Evolutionary conservation across 2,797 vertebrate genomes (phyloP), one percentile per base, ranked within the genome.

Genomic region (Amniataba percoides): DNA sequence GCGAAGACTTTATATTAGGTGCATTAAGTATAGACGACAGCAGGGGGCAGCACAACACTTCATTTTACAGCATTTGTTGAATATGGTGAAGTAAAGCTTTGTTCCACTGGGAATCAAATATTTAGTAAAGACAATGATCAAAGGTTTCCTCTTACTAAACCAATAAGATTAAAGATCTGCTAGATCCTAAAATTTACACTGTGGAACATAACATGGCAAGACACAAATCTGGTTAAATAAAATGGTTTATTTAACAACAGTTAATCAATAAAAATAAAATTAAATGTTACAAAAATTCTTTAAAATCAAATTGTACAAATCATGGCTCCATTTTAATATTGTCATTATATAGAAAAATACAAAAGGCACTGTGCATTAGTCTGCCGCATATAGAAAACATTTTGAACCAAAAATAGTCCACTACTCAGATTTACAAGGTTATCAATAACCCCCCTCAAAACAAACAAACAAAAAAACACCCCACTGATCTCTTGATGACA

Each of bases 291-390:
- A 94, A 92, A 92, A 94, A 84, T 70, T 87, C 57, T 93, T 87
- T 69, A 76, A 92, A 93, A 91, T 86, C 69, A 88, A 87, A 86
- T 90, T 93, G 82, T 93, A 95, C 91, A 95, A 93, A 94, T 78
- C 76, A 90, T 86, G 83, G 86, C 85, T 92, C 82, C 71, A 85
- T 80, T 90, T 86, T 74, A 74, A 78, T 69, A 71, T 82, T 45
- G 59, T 88, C 78, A 89, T 60, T 27, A 92, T 86, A 89, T 95
- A 95, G 82, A 95, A 95, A 95, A 95, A 89, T 92, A 93, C 84
- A 94, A 95, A 93, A 96, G 95, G 95, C 95, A 96, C 95, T 93
- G 88, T 84, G 91, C 82, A 92, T 87, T 83, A 83, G 77, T 89
- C 78, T 81, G 88, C 73, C 84, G 84, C 78, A 82, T 81, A 60